Evolutionary conservation across 2,797 vertebrate species (phyloP), one percentile per base, ranked within the genome.

Genomic region (Gymnothorax javanicus): DNA sequence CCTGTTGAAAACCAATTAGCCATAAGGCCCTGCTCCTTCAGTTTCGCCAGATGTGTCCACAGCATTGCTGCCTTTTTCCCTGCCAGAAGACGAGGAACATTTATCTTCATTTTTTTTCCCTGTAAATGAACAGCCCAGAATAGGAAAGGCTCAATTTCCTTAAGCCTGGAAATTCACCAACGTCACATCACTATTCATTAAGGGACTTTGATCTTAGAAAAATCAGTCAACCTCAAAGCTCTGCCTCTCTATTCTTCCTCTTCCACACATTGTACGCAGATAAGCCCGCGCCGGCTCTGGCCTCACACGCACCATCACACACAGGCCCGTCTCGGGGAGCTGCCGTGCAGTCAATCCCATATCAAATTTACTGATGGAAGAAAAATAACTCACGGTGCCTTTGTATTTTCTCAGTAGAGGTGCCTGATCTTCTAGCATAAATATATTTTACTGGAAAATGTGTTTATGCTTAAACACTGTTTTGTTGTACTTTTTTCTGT

Each of bases 71-170:
- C 27, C 33, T 71, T n/a, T 71, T 62, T 33, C 20, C 43, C 43
- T 59, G 54, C 62, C 67, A 83, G 52, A 33, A 57, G 62, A 33
- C 52, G 1, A 0, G 60, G 52, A 60, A 71, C 60, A 54, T 71
- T 84, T 52, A 81, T 81, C 77, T n/a, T 50, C 12, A 52, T 81
- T 81, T 56, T 67, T 86, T 83, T 83, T 27, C 15, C 17, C 25
- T 59, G 57, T 33, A 33, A 83, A 60, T 83, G 56, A 60, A 83
- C 57, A 58, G 82, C 54, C 82, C 82, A 33, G 56, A 25, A 83
- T 58, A 83, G 82, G 56, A 83, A 83, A 79, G 59, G 13, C 50
- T 85, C 59, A 75, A 82, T 82, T 62, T 87, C 84, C 77, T 87
- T 54, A 82, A 58, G 50, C 33, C 58, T 85, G 75, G 54, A 77